Evolutionary conservation across 2,888 invertebrate species (phyloP), one percentile per base, ranked within the genome.

Genomic region (Timema podura): DNA sequence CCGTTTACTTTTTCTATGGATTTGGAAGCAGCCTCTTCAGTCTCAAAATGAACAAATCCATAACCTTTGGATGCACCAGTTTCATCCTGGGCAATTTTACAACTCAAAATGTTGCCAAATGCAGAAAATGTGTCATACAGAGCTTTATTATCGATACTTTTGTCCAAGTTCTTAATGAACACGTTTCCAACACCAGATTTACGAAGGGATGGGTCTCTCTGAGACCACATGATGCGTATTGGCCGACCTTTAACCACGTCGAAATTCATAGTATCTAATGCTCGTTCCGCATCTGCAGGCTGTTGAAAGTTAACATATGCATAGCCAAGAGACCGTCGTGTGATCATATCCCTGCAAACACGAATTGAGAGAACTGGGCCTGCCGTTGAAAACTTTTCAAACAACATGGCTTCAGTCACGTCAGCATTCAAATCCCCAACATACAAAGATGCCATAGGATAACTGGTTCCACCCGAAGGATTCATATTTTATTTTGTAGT

Each of bases 301-400:
- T 99, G 97, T 84, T 99, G 98, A 84, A 99, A 99, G 85, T 99
- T 99, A 77, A 99, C 98, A 83, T 99, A 99, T 78, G 99, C 99
- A 86, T 99, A 99, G 76, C 99, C 99, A 77, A 99, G 87, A 72
- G 99, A 99, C 79, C 97, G 90, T 79, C 98, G 90, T 76, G 98
- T 98, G 77, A 97, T 92, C 87, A 98, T 91, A 84, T 99, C 99
- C 79, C 99, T 91, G 83, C 99, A 99, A 74, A 99, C 98, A 78
- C 99, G 92, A 82, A 99, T 99, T 74, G 98, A 98, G 75, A 99
- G 87, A 74, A 99, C 98, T 75, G 98, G 98, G 75, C 99, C 99
- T 82, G 98, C 96, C 79, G 95, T 91, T 76, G 97, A 98, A 86
- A 99, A 99, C 85, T 99, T 99, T 83, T 99, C 98, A 84, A 99